Base-by-base conservation (phyloP, 2,888 invertebrate species). In the Macroteleia sp. region DNA sequence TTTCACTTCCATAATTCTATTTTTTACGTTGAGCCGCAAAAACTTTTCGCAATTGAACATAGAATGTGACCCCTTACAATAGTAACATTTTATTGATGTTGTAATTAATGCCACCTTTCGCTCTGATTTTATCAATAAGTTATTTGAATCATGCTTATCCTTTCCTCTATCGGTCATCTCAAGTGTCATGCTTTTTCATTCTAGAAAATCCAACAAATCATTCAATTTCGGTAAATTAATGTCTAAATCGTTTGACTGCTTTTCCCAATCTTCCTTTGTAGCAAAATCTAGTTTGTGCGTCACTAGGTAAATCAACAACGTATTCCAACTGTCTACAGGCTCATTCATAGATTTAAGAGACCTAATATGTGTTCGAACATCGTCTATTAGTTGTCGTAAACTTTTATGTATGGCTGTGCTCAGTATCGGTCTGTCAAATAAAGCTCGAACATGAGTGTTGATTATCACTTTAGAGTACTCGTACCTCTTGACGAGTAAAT, bases 361-460 rank as follows among this genome's bases (percentile, higher is more conserved):
- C 6, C 25, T 25, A 25, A 25, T 5, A 6, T 25, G 25, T 25
- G 25, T 25, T 28, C 50, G 19, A 5, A 14, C 36, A 1, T 36
- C n/a, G 10, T 48, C 41, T 39, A 62, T 28, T 17, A 62, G 9
- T 8, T 20, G 10, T 20, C 62, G n/a, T 0, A 62, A 16, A 20
- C 14, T 10, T n/a, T 12, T 10, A 10, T 44, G 48, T 10, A 10
- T 50, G 3, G 14, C 14, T 62, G 17, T 62, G 1, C 16, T 28
- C 1, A 62, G 12, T 8, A 4, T 1, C 5, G 62, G 10, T 8
- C 48, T 2, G 0, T 62, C 62, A 30, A 52, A 42, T 6, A 64
- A 25, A 1, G 19, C 32, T 52, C 32, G 41, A 10, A 64, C n/a
- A 32, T 64, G 64, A 0, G 52, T 50, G n/a, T 62, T 25, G 5